phyloP scores from a whole-genome alignment of 2,888 invertebrate species.

The Sinhomidia bicolor region DNA sequence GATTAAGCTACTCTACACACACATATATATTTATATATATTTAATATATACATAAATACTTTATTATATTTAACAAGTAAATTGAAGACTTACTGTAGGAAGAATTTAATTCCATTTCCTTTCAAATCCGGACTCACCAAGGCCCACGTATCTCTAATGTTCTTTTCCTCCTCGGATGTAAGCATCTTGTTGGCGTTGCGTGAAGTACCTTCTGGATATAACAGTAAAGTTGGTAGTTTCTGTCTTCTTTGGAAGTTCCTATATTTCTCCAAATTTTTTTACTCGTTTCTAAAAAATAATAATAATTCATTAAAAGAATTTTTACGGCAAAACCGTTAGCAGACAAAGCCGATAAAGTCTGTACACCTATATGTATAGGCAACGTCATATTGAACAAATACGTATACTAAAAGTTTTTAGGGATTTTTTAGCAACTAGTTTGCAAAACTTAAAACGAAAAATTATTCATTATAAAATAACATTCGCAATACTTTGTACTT shows the following conservation, averaged over 20 bases:
- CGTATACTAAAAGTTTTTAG: no score
- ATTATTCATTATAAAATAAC: no score
- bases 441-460: no score
- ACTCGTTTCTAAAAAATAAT: background rate
- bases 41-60: background rate
- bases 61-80: background rate
- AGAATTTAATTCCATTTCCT: conserved; percentile 82
- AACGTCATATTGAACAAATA: no score
- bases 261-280: background rate
- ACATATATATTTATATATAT: background rate
- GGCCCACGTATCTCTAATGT: conserved; percentile 83
- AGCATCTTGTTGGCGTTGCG: conserved; percentile 80
- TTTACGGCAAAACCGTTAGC: background rate
- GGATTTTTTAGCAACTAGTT: no score
- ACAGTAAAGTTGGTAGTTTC: background rate
- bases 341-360: no score
- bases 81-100: conserved; percentile 82
- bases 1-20: background rate
- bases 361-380: no score
- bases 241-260: background rate
- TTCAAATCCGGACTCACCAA: conserved; percentile 82
- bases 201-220: no score
- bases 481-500: no score
- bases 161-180: conserved; percentile 82
- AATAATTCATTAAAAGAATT: background rate